These are phyloP conservation scores for Metacarcinus magister DNA, from an alignment of 2,888 invertebrate species.

Conservation along the genomic window DNA sequence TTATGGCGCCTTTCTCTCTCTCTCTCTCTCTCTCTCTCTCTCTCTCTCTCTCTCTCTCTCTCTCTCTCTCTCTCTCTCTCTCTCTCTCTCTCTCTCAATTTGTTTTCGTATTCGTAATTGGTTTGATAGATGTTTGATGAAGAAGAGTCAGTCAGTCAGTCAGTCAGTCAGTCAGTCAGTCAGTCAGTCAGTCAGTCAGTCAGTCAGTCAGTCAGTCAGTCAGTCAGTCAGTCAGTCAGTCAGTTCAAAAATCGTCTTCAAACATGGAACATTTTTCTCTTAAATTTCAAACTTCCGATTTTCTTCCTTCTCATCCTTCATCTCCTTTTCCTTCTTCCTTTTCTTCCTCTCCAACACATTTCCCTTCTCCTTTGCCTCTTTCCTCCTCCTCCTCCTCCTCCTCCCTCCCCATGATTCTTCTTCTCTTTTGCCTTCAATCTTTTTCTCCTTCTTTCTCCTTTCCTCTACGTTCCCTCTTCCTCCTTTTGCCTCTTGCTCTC, in stretches of 20 bases:
- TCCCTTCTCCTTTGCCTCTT: background rate
- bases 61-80: too few relatives aligned
- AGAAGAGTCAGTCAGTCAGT: background rate
- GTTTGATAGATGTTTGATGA: conserved; percentile 1
- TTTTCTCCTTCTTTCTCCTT: background rate
- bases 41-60: too few relatives aligned
- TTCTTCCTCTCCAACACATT: background rate
- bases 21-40: background rate
- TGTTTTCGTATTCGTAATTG: background rate
- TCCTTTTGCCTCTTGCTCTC: background rate
- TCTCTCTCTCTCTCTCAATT: too few relatives aligned
- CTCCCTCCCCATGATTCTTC: background rate
- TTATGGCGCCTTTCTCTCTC: background rate
- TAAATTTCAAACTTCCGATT: background rate
- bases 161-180: background rate
- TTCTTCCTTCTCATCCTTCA: background rate
- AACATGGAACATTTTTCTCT: background rate
- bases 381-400: conserved; percentile 2
- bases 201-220: background rate
- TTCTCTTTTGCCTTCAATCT: too few relatives aligned
- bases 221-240: background rate
- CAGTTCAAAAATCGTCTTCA: background rate
- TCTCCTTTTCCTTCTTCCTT: background rate
- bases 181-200: background rate
- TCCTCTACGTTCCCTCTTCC: background rate